A percentile compares a stretch with the other conserved stretches of the same genome.
phyloP scores from a whole-genome alignment of 2,113 vertebrate genomes.

The Oceanodroma tethys region DNA sequence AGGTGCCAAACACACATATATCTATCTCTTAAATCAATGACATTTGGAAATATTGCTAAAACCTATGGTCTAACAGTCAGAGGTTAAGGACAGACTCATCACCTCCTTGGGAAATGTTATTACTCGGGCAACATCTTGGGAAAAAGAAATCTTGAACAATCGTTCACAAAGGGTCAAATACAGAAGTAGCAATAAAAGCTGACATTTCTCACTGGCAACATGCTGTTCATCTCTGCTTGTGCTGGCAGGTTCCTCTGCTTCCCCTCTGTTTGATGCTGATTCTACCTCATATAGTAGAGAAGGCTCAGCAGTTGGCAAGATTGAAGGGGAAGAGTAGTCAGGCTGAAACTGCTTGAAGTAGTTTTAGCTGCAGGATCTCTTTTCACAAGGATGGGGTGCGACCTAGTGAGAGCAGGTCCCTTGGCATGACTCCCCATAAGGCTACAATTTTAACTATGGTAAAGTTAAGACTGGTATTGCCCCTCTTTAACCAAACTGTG shows the following conservation, averaged over 20 bases:
- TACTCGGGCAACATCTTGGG: constrained; percentile 45
- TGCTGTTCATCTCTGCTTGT: constrained; percentile 31
- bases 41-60: constrained; percentile 1
- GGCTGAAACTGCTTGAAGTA: constrained; percentile 49
- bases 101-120: constrained; percentile 63
- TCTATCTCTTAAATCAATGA: not conserved
- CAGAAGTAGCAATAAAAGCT: constrained; percentile 71
- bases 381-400: not conserved
- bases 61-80: constrained; percentile 11
- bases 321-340: constrained; percentile 53
- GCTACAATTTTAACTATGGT: not conserved
- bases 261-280: constrained; percentile 60
- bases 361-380: constrained; percentile 24
- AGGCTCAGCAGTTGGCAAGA: constrained; percentile 61
- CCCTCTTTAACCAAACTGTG: not conserved
- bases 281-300: constrained; percentile 57
- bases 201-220: constrained; percentile 72
- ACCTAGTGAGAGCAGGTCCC: not conserved
- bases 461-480: not conserved
- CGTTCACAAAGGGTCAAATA: constrained; percentile 57
- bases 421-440: not conserved
- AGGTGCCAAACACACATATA: not conserved
- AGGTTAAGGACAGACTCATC: constrained; percentile 66
- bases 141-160: constrained; percentile 66
- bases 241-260: constrained; percentile 67